These are phyloP conservation scores for Flexamia atlantica DNA, from an alignment of 2,888 invertebrate species.

Conservation along the genomic window DNA sequence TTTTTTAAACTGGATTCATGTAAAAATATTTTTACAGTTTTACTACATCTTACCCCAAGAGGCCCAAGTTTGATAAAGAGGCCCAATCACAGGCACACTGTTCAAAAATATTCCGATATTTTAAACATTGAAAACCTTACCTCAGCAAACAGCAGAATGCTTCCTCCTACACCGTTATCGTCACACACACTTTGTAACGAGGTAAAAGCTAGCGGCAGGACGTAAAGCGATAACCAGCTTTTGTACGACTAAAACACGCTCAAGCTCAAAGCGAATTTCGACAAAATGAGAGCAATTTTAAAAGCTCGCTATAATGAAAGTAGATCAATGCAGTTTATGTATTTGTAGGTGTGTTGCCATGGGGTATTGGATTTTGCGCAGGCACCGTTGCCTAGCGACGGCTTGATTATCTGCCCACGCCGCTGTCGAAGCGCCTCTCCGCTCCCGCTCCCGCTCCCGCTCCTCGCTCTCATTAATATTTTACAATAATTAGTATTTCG, in stretches of 20 bases:
- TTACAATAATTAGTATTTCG: constrained; percentile 60
- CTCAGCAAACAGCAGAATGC: background rate
- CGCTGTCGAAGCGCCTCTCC: background rate
- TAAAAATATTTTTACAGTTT: too few relatives aligned
- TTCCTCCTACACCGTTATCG: background rate
- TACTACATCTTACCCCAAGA: too few relatives aligned
- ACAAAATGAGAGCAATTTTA: constrained; percentile 54
- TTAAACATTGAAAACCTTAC: background rate
- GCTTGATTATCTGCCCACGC: constrained; percentile 54
- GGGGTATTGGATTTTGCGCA: constrained; percentile 56
- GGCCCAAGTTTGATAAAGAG: too few relatives aligned
- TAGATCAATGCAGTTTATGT: constrained; percentile 63
- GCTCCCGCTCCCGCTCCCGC: constrained; percentile 18
- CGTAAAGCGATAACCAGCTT: constrained; percentile 25
- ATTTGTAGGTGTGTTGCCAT: constrained; percentile 61
- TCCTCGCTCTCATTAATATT: constrained; percentile 54
- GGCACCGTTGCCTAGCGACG: constrained; percentile 49
- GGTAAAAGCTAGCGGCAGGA: constrained; percentile 14
- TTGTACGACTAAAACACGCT: constrained; percentile 33
- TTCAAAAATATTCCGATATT: background rate
- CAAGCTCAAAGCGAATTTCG: constrained; percentile 51
- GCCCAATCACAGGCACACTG: too few relatives aligned
- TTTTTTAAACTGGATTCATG: too few relatives aligned
- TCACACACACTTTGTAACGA: constrained; percentile 11
- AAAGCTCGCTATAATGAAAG: constrained; percentile 54